Base-by-base conservation (phyloP, 1,140 invertebrate genomes). In the Plutomurus gul region DNA sequence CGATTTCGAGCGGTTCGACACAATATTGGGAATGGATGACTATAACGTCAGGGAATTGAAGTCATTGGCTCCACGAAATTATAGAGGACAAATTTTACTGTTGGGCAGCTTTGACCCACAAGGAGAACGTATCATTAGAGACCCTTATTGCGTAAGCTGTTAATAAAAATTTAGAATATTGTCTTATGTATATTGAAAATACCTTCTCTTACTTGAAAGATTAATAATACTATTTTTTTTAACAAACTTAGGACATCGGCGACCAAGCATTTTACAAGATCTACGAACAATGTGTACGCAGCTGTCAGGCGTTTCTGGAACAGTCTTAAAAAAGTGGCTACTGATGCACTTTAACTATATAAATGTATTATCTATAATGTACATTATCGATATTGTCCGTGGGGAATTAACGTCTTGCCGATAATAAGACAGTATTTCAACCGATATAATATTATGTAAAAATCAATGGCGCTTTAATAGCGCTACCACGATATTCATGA, bases 1-100 rank as follows among this genome's bases (percentile, higher is more conserved):
- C 27, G 95, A 97, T 85, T 96, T 95, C 84, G 85, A 89, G 11
- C 87, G 90, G 5, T 96, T 92, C 86, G 91, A 96, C 85, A 95
- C 90, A 84, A 96, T 97, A 77, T 94, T 97, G 87, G 95, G 95
- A 22, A 97, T 96, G 95, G 95, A 96, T 86, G 88, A 94, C 75
- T 88, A 90, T 18, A 96, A 96, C 85, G 94, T 96, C 85, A 87
- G 86, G 8, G 89, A 91, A 56, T 85, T 96, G 27, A 90, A 90
- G 25, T 85, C 86, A 18, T 86, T 89, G 76, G 89, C 90, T 77
- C 92, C 92, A 6, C 51, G 76, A 16, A 87, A 87, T 70, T 88
- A 87, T 56, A 92, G 89, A 84, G 93, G 94, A 0, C 90, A 92
- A 85, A 87, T 96, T 60, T 87, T 92, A 18, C 85, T 96, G 27